These are phyloP conservation scores for Pelagia noctiluca DNA, from an alignment of 30 jellyfish, hydroid and myxozoan genomes.

Conservation along the genomic window DNA sequence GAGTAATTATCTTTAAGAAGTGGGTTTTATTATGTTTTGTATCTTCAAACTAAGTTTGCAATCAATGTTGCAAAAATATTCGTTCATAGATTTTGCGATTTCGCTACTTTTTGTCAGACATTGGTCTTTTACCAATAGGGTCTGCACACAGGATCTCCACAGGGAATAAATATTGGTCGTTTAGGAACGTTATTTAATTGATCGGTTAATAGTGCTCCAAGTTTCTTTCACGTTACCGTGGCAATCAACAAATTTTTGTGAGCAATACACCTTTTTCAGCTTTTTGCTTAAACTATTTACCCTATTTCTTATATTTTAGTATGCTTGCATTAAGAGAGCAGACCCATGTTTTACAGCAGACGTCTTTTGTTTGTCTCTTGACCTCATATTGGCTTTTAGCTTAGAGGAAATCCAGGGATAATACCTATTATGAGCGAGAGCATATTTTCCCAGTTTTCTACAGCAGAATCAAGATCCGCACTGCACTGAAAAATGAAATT, in stretches of 20 bases:
- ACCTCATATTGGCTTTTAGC: constrained; percentile 38
- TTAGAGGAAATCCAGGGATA: constrained; percentile 27
- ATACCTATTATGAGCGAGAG: not conserved
- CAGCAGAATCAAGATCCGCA: not conserved
- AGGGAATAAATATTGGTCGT: not conserved
- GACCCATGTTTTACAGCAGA: constrained; percentile 29
- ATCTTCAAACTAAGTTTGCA: not conserved
- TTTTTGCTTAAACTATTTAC: not conserved
- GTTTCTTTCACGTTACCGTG: not conserved
- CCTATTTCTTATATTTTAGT: constrained; percentile 23
- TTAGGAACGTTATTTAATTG: not conserved
- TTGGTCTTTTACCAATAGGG: not conserved
- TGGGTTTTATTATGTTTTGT: not conserved
- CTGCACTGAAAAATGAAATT: constrained; percentile 11
- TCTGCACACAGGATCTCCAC: too few species aligned
- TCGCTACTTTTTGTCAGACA: not conserved
- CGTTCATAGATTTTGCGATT: not conserved
- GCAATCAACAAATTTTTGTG: not conserved
- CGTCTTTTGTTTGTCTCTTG: constrained; percentile 11
- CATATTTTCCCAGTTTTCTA: not conserved
- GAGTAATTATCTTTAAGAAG: not conserved
- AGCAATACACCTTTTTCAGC: not conserved
- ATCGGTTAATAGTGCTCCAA: not conserved
- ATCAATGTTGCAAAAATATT: not conserved
- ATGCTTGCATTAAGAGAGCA: constrained; percentile 37